Percentiles rank a stretch among this genome's conserved stretches.
Evolutionary conservation across 2,797 vertebrate species (phyloP).

Genomic region (Cephalopachus bancanus): DNA sequence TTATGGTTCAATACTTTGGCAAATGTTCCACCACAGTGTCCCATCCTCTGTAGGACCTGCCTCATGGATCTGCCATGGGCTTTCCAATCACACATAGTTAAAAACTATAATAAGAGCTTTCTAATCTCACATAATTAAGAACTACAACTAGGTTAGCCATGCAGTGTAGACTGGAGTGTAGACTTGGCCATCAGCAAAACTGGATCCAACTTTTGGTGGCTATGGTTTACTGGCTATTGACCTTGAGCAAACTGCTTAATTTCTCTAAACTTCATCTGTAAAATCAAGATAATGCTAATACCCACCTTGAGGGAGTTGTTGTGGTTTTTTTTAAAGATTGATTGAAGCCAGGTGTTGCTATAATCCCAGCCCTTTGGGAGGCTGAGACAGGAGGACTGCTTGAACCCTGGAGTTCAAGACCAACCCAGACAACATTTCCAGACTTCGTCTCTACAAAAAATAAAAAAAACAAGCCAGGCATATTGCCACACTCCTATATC

Average conservation of each 20-base stretch:
- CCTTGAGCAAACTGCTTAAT: neutral
- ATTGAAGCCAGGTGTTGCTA: neutral
- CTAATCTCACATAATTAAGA: neutral
- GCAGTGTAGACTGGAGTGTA: fast-evolving
- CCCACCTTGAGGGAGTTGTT: neutral
- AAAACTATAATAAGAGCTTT: neutral
- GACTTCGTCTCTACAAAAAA: too few relatives aligned
- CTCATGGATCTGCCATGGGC: neutral
- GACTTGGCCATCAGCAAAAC: neutral
- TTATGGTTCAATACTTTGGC: neutral
- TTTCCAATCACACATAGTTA: constrained; percentile 29
- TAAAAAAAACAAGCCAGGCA: too few relatives aligned
- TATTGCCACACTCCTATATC: too few relatives aligned
- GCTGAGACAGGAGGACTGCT: too few relatives aligned
- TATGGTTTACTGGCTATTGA: neutral
- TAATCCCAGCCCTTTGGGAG: too few relatives aligned
- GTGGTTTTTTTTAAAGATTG: neutral
- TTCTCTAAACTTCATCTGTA: neutral
- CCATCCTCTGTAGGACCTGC: neutral
- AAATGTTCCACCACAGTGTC: neutral
- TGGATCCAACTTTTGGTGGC: neutral
- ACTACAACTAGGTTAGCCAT: fast-evolving
- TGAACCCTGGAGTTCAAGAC: too few relatives aligned
- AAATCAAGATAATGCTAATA: constrained; percentile 19
- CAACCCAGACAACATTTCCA: too few relatives aligned